Base-by-base conservation (phyloP, 2,797 vertebrate genomes). In the Martes flavigula region DNA sequence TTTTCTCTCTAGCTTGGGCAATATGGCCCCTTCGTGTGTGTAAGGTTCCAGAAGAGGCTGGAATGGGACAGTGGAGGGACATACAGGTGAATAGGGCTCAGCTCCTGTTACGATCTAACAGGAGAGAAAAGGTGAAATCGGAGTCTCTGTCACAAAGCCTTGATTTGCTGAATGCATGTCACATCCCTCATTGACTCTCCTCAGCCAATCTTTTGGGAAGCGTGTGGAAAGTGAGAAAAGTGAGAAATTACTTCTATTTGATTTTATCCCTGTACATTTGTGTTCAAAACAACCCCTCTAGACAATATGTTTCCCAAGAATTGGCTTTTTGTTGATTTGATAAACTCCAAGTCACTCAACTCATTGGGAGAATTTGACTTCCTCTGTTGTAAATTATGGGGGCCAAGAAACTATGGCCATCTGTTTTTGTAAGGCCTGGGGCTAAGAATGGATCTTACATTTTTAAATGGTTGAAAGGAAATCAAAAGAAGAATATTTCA, bases 371-470 rank as follows among this genome's bases (percentile, higher is more conserved):
- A 90, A 85, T 84, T 96, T 30, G 64, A 95, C 66, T 93, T 94
- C 78, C 72, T 94, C 78, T 96, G 84, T 73, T 96, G 35, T 72
- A 58, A 46, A 54, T 46, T 73, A 54, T 23, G 25, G 66, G 70
- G 84, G 87, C 97, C 97, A 95, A 87, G 91, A 97, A 92, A 92
- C 70, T 9, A 5, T 23, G 87, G 78, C 96, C 88, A 88, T 94
- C 95, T 97, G 90, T 70, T 97, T 96, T 93, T 90, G 79, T 77
- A 73, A 38, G 48, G 30, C 38, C 66, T 6, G 0, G 46, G 75
- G 60, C 48, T 86, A 97, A 95, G 92, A 96, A 94, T 60, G 38
- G 70, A 93, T 90, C 95, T 93, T 72, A 64, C 58, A 85, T 54
- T 90, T 96, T 96, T 90, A 92, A 91, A 66, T 84, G 46, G 88